Evolutionary conservation across 2,888 invertebrate species (phyloP).

Genomic region (Gymnosoma rotundatum): DNA sequence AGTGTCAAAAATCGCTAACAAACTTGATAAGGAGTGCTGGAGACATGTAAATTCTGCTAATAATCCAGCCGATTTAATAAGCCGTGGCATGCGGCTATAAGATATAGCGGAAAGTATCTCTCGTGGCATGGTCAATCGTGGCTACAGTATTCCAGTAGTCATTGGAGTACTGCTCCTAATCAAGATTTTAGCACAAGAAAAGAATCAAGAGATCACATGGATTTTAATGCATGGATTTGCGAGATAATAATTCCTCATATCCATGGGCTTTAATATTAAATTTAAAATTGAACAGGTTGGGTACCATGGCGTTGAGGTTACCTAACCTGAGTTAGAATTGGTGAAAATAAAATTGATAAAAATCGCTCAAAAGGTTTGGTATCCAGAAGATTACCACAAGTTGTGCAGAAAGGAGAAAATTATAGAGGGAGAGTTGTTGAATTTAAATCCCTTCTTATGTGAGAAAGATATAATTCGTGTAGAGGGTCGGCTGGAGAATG

Average conservation of each 20-base stretch:
- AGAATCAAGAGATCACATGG: neutral
- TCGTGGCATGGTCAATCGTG: conserved; percentile 16
- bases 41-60: conserved; percentile 21
- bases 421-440: neutral
- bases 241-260: neutral
- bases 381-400: neutral
- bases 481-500: conserved; percentile 4
- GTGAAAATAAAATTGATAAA: neutral
- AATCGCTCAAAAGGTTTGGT: neutral
- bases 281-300: neutral
- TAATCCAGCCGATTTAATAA: conserved; percentile 31
- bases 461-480: neutral
- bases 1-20: no score
- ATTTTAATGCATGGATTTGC: neutral
- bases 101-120: neutral
- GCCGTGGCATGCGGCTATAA: conserved; percentile 1
- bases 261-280: neutral
- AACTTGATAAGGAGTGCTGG: no score
- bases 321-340: neutral
- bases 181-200: neutral
- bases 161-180: neutral
- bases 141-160: neutral
- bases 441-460: neutral
- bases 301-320: neutral
- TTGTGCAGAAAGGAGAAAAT: neutral